Evolutionary conservation across 2,113 vertebrate genomes (phyloP), one percentile per base, ranked within the genome.

Genomic region (Macrotus californicus): DNA sequence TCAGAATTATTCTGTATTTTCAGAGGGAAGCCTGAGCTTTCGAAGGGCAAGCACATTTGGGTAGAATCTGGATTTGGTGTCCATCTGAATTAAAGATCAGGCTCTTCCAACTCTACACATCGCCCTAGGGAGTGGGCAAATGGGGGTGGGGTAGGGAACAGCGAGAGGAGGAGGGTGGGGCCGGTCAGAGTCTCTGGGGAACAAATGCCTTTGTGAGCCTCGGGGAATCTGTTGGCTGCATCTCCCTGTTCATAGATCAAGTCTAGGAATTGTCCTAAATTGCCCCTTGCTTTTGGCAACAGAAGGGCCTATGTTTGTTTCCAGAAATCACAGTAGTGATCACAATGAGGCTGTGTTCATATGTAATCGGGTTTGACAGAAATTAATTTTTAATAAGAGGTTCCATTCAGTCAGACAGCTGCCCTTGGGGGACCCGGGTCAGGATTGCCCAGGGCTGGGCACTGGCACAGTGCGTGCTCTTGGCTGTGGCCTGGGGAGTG

Each of bases 311-410:
- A 81, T 94, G 95, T 95, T 94, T 95, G 85, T 94, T 96, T 96
- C 95, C 95, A 96, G 97, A 96, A 97, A 89, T 96, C 83, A 70
- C 75, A 80, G 95, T 59, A 7, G 79, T 4, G 41, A 73, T 95
- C 97, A 97, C 97, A 96, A 95, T 95, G 79, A 95, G 86, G 61
- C 97, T 97, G 85, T 97, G 95, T 97, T 97, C 94, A 22, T 69
- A 93, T 92, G 70, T 85, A 96, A 94, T 95, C 16, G 77, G 69
- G 82, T 86, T 97, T 95, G 96, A 97, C 95, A 95, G 96, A 96
- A 96, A 96, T 96, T 95, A 96, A 97, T 97, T 96, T 96, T 96
- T 97, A 96, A 96, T 95, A 96, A 97, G 94, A 96, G 85, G 13
- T 76, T 94, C 90, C 93, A 96, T 97, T 97, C 96, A 96, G 90